Conservation (phyloP, 2,113 vertebrate genomes). For the Perca flavescens region DNA sequence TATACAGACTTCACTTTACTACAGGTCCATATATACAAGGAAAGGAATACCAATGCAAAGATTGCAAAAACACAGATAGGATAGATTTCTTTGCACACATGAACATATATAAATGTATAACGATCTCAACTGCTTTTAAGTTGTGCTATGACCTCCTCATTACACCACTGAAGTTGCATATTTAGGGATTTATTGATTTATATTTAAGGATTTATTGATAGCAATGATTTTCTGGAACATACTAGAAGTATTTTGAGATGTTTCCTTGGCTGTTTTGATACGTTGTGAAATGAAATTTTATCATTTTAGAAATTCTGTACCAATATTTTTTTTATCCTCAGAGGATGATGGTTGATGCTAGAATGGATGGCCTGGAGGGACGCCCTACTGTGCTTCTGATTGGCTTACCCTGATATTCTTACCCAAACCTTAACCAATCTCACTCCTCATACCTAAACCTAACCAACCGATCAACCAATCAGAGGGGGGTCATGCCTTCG, state of each 20-base stretch:
- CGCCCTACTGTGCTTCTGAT: too few relatives aligned
- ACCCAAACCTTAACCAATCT: too few relatives aligned
- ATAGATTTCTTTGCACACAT: neutral
- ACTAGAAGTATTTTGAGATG: neutral
- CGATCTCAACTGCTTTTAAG: too few relatives aligned
- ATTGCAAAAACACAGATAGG: neutral
- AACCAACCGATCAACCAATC: too few relatives aligned
- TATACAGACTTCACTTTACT: slow-evolving; percentile 1
- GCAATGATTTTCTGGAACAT: neutral
- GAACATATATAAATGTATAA: neutral
- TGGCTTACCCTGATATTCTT: too few relatives aligned
- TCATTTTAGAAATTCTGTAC: neutral
- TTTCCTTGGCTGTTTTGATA: neutral
- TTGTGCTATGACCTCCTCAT: neutral
- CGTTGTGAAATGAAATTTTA: neutral
- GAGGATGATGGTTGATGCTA: neutral
- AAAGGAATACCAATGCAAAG: slow-evolving; percentile 3
- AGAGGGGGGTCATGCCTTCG: too few relatives aligned
- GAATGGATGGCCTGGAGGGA: too few relatives aligned
- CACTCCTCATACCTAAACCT: too few relatives aligned
- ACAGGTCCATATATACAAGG: neutral
- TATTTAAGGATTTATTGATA: neutral
- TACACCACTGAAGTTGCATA: neutral
- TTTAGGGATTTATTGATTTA: neutral
- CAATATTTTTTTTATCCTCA: neutral